Conservation (phyloP, 2,113 vertebrate species). For the Apteryx mantelli region DNA sequence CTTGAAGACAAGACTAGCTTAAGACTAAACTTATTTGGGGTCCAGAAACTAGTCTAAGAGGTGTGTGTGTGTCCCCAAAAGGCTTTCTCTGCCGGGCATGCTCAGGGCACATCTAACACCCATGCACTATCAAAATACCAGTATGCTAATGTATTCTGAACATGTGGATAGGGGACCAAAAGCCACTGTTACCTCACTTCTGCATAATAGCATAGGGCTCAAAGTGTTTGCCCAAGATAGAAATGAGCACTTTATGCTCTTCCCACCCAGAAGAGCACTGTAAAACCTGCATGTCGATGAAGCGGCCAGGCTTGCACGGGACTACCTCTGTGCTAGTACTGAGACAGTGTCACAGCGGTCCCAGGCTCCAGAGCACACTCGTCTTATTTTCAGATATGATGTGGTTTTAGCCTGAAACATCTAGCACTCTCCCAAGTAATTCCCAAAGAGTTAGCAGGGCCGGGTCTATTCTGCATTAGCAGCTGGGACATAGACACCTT, state of each 20-base stretch:
- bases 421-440: not conserved
- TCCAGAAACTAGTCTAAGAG: not conserved
- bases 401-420: not conserved
- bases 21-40: not conserved
- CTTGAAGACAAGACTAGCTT: not conserved
- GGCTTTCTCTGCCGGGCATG: not conserved
- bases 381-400: not conserved
- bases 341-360: not conserved
- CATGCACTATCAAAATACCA: not conserved
- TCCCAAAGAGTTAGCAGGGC: not conserved
- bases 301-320: not conserved
- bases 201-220: not conserved
- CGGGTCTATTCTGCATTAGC: not conserved
- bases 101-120: not conserved
- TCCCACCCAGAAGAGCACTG: not conserved
- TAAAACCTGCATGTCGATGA: not conserved
- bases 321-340: not conserved
- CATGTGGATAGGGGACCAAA: not conserved
- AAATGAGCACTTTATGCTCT: not conserved
- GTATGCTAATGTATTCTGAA: not conserved
- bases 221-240: not conserved
- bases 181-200: not conserved
- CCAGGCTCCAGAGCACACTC: not conserved
- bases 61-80: not conserved
- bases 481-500: not conserved